phyloP scores from a whole-genome alignment of 1,140 invertebrate genomes.

The Drosophila ercepeae region DNA sequence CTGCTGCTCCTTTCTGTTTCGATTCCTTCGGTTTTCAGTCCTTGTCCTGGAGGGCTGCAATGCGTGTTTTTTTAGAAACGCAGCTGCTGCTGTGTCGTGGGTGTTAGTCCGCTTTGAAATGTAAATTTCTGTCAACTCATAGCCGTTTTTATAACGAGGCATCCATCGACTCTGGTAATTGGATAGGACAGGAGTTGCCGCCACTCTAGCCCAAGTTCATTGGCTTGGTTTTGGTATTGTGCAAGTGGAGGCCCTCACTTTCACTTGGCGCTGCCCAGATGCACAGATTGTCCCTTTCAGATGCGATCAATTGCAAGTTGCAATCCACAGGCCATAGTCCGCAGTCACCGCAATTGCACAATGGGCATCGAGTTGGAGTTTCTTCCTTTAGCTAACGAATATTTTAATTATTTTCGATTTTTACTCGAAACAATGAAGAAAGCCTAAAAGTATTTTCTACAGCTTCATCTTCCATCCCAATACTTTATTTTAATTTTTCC shows the following conservation, averaged over 20 bases:
- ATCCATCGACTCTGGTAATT: slow-evolving; percentile 35
- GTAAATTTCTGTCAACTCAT: slow-evolving; percentile 34
- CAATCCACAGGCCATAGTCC: slow-evolving; percentile 9
- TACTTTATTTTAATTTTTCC: too few relatives aligned
- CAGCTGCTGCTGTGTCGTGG: slow-evolving; percentile 16
- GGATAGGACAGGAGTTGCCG: slow-evolving; percentile 27
- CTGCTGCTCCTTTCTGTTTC: slow-evolving; percentile 3
- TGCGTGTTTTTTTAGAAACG: slow-evolving; percentile 9
- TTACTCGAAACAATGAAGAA: too few relatives aligned
- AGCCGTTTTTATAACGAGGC: slow-evolving; percentile 57
- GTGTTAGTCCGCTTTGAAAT: slow-evolving; percentile 41
- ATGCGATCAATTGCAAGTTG: slow-evolving; percentile 5
- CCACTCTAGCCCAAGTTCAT: slow-evolving; percentile 56
- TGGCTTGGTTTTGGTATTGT: slow-evolving; percentile 42
- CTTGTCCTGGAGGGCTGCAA: slow-evolving; percentile 14
- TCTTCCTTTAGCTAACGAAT: too few relatives aligned
- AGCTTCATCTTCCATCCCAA: too few relatives aligned
- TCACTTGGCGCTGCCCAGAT: slow-evolving; percentile 32
- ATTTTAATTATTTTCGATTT: too few relatives aligned
- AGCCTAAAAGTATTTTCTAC: slow-evolving; percentile 4
- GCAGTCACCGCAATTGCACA: slow-evolving; percentile 13
- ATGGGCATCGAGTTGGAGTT: neutral
- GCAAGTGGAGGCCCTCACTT: slow-evolving; percentile 59
- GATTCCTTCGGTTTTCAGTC: neutral
- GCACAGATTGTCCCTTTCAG: slow-evolving; percentile 29